Percentiles rank a stretch among this genome's conserved stretches.
Conservation (phyloP, 2,113 vertebrate species). For the Ammospiza nelsoni region DNA sequence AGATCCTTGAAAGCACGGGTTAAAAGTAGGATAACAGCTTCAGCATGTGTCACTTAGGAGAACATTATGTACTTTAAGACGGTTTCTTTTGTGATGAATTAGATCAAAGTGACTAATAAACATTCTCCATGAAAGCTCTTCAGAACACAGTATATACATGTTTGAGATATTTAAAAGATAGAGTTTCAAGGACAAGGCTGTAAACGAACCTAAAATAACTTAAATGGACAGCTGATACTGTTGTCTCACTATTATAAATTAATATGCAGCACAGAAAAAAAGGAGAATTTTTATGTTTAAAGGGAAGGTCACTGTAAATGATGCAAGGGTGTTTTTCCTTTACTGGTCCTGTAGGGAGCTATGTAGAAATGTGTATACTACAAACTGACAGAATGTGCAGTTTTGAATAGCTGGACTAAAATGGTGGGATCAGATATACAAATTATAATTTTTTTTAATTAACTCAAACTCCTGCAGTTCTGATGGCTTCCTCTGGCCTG, state of each 20-base stretch:
- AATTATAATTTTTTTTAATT: not conserved
- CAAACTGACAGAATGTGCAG: not conserved
- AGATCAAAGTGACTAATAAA: slow-evolving; percentile 78
- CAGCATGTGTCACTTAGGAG: slow-evolving; percentile 57
- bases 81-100: slow-evolving; percentile 72
- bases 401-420: not conserved
- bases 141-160: slow-evolving; percentile 56
- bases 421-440: not conserved
- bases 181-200: slow-evolving; percentile 36
- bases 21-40: slow-evolving; percentile 50
- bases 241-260: slow-evolving; percentile 27
- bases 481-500: not conserved
- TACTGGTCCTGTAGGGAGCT: not conserved
- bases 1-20: slow-evolving; percentile 47
- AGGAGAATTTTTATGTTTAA: not conserved
- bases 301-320: not conserved
- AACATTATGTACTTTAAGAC: slow-evolving; percentile 64
- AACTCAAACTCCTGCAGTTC: not conserved
- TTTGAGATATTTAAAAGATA: slow-evolving; percentile 60
- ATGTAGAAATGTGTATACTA: not conserved
- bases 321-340: not conserved
- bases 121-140: slow-evolving; percentile 67
- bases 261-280: slow-evolving; percentile 15
- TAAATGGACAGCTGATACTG: not conserved
- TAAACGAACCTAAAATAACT: slow-evolving; percentile 44